Evolutionary conservation across 2,888 invertebrate species (phyloP), one percentile per base, ranked within the genome.

Genomic region (Amiota mariae): DNA sequence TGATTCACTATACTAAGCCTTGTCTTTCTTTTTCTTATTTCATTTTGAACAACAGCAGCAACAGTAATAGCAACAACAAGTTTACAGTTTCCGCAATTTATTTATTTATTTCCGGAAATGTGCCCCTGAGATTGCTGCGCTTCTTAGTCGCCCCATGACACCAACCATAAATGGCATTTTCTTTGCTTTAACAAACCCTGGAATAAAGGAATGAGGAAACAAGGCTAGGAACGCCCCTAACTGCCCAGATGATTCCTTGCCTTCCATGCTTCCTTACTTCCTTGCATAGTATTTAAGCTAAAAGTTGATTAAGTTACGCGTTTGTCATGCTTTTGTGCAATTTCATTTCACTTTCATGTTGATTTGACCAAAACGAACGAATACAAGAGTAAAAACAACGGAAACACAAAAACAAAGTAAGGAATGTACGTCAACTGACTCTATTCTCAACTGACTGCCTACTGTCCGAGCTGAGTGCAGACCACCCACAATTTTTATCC

Each of bases 21-120:
- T 47, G 57, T 64, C n/a, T 51, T 48, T 70, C 72, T 57, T 51
- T 59, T 12, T 36, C 36, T 36, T 36, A 36, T 6, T 36, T 36
- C 36, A 6, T 36, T 6, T 36, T 36, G 36, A 36, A 6, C 36
- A 36, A 36, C 36, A 6, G 2, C 24, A 47, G 20, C 18, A 18
- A 59, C 47, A 47, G 66, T 71, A 68, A 49, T 48, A 64, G 51
- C 47, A 56, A 63, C 63, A 72, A 72, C 71, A 36, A 36, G 36
- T 6, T 77, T 77, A 70, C 75, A 76, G 78, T 80, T 82, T 49
- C 68, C 64, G 74, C 59, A 71, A 63, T 74, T 85, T 85, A 85
- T 86, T 85, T 85, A 86, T 85, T 85, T 84, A 84, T 86, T 85
- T 83, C 80, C 81, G 80, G 81, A 81, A 85, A 85, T 81, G 81